Evolutionary conservation across 2,113 vertebrate genomes (phyloP).

Genomic region (Fukomys damarensis): DNA sequence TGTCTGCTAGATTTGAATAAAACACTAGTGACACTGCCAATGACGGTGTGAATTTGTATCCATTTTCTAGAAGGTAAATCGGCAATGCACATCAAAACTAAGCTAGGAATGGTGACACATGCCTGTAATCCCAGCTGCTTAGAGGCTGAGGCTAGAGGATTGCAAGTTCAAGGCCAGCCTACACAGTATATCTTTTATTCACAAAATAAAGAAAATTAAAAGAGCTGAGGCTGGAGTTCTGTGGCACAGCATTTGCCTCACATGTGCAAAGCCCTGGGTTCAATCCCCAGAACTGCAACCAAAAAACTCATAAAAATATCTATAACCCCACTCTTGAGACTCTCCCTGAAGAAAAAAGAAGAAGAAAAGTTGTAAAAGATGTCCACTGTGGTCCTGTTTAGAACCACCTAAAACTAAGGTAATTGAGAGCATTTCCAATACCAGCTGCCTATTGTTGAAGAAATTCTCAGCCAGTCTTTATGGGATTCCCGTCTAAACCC

Average conservation of each 20-base stretch:
- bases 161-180: neutral
- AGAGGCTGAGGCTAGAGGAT: neutral
- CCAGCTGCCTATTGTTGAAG: neutral
- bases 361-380: neutral
- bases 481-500: neutral
- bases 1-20: neutral
- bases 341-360: neutral
- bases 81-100: neutral
- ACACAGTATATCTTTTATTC: neutral
- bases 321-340: neutral
- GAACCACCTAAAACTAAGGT: neutral
- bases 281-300: neutral
- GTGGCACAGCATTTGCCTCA: neutral
- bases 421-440: neutral
- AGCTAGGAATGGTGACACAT: neutral
- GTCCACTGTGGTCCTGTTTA: neutral
- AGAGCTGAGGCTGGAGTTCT: neutral
- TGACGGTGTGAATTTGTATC: neutral
- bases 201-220: neutral
- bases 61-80: conserved; percentile 38
- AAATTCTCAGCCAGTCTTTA: neutral
- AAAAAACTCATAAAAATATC: neutral
- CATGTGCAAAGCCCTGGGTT: neutral
- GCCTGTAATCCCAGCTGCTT: neutral
- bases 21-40: neutral